These are phyloP conservation scores for Oryctolagus cuniculus DNA, from an alignment of 2,113 vertebrate species.

Conservation along the genomic window DNA sequence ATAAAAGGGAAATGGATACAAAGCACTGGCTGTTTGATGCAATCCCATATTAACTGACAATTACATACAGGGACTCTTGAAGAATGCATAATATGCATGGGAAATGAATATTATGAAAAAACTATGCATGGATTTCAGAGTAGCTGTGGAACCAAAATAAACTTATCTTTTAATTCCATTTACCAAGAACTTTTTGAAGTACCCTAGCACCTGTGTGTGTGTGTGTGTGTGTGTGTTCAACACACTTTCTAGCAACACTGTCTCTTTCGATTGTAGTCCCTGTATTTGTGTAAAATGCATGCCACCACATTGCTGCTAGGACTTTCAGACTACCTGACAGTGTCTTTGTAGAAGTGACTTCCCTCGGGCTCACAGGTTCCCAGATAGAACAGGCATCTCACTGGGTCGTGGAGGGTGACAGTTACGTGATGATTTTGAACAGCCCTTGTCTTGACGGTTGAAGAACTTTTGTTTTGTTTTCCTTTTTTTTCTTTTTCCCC, in stretches of 20 bases:
- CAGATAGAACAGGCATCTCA: not conserved
- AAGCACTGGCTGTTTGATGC: not conserved
- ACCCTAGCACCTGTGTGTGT: too few species aligned
- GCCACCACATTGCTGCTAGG: not conserved
- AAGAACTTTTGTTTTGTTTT: too few species aligned
- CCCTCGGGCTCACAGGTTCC: not conserved
- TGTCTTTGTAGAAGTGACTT: not conserved
- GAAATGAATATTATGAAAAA: too few species aligned
- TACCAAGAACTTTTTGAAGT: too few species aligned
- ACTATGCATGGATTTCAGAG: too few species aligned
- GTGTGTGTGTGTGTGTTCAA: not conserved
- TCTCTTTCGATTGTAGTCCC: not conserved
- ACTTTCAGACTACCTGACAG: not conserved
- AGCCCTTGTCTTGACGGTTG: too few species aligned
- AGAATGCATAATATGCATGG: too few species aligned
- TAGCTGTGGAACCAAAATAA: too few species aligned
- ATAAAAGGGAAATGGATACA: not conserved
- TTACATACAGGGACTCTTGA: not conserved
- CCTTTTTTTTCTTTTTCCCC: too few species aligned
- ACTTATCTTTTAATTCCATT: too few species aligned
- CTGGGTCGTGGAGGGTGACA: not conserved
- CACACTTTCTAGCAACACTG: constrained; percentile 11
- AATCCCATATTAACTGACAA: constrained; percentile 15
- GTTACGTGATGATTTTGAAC: too few species aligned
- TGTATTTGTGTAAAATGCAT: constrained; percentile 22